Conservation (phyloP, 2,888 invertebrate species). For the Folsomia candida region DNA sequence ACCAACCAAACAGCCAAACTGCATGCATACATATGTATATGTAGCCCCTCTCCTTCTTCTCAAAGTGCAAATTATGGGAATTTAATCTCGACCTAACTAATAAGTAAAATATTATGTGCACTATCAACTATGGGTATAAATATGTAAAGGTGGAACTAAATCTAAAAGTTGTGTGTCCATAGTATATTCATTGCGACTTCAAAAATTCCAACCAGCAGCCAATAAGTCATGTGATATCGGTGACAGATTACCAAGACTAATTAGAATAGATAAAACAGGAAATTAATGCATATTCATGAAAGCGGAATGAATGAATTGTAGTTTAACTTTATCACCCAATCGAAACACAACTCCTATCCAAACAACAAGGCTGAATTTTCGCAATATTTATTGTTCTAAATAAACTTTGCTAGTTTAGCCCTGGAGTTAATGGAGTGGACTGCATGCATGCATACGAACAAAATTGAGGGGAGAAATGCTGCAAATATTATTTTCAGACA, state of each 20-base stretch:
- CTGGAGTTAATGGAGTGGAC: background rate
- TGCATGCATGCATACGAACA: background rate
- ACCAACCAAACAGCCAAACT: background rate
- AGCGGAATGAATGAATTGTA: background rate
- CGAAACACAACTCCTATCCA: too few species aligned
- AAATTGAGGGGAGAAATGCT: background rate
- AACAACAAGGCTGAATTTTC: too few species aligned
- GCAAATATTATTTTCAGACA: background rate
- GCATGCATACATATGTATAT: too few species aligned
- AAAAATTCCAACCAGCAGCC: background rate
- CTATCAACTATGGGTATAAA: too few species aligned
- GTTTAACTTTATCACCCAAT: background rate
- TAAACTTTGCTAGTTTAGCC: background rate
- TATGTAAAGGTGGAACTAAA: too few species aligned
- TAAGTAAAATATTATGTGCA: too few species aligned
- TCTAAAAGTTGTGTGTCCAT: too few species aligned
- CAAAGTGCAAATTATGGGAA: too few species aligned
- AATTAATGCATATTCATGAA: constrained; percentile 5
- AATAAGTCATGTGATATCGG: constrained; percentile 3
- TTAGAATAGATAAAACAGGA: constrained; percentile 11
- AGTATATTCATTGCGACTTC: background rate
- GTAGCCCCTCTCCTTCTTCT: too few species aligned
- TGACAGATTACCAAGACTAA: constrained; percentile 13
- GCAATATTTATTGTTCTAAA: background rate
- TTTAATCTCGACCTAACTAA: too few species aligned